These are phyloP conservation scores for Neodiprion pinetum DNA, from an alignment of 1,140 invertebrate genomes.

Conservation along the genomic window DNA sequence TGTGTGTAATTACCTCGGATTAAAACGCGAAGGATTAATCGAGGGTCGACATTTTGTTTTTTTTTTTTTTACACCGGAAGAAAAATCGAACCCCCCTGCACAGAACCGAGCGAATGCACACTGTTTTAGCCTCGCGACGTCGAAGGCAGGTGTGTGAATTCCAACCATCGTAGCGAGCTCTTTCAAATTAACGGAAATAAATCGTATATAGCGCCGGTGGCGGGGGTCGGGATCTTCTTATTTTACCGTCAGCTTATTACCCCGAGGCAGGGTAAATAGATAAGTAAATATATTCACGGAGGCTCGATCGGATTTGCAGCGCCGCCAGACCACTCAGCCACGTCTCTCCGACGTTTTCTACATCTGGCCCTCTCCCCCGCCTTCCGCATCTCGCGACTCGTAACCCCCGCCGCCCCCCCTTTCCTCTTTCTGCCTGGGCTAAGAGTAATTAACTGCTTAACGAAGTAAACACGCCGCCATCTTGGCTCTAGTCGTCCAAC, in stretches of 20 bases:
- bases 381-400: conserved; percentile 14
- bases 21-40: no score
- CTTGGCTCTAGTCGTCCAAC: conserved; percentile 42
- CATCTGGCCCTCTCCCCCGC: background rate
- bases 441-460: conserved; percentile 63
- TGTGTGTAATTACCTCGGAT: no score
- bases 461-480: conserved; percentile 62
- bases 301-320: conserved; percentile 55
- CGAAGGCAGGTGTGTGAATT: no score
- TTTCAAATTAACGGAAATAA: conserved; percentile 3
- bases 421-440: conserved; percentile 23
- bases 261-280: conserved; percentile 30
- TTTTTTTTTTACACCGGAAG: no score
- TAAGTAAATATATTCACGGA: conserved; percentile 59
- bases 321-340: conserved; percentile 39
- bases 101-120: no score
- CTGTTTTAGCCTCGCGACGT: no score
- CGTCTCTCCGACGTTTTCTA: conserved; percentile 11
- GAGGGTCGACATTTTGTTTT: no score
- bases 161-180: background rate
- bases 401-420: conserved; percentile 32
- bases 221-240: conserved; percentile 35
- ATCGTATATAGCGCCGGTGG: background rate
- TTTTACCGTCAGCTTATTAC: conserved; percentile 59
- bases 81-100: no score